Percentiles rank a stretch among this genome's conserved stretches.
Conservation (phyloP, 2,113 vertebrate species). For the Caracal caracal region DNA sequence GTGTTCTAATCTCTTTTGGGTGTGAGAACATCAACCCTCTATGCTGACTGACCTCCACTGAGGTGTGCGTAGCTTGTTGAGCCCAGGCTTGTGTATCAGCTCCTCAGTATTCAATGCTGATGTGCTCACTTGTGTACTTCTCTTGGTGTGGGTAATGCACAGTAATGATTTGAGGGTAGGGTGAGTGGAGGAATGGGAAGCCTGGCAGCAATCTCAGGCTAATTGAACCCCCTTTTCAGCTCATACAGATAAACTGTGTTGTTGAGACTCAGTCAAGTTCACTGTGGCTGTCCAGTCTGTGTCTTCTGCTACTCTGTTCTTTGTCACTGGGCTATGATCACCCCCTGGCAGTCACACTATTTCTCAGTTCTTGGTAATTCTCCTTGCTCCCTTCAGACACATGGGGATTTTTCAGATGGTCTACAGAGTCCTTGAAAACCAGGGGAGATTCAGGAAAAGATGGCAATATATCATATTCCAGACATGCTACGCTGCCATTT, state of each 20-base stretch:
- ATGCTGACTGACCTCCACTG: neutral
- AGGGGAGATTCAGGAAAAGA: neutral
- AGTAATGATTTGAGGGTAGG: neutral
- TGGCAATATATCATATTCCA: neutral
- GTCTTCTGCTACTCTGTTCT: neutral
- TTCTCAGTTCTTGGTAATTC: neutral
- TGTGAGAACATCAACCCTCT: neutral
- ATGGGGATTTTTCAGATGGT: neutral
- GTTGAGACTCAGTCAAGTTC: neutral
- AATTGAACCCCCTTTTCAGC: neutral
- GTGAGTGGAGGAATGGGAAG: neutral
- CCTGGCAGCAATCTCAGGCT: neutral
- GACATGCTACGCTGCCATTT: neutral
- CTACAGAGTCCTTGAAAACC: neutral
- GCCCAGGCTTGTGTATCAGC: neutral
- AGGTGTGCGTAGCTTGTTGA: neutral
- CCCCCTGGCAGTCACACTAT: neutral
- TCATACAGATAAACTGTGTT: neutral
- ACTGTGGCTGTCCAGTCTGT: neutral
- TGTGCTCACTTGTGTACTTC: neutral
- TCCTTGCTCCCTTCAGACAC: neutral
- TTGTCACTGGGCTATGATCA: neutral
- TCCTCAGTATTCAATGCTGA: neutral
- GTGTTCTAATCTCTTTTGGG: neutral
- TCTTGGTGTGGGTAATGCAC: neutral